phyloP scores from a whole-genome alignment of 2,888 invertebrate species.

The Trachelus stipa region DNA sequence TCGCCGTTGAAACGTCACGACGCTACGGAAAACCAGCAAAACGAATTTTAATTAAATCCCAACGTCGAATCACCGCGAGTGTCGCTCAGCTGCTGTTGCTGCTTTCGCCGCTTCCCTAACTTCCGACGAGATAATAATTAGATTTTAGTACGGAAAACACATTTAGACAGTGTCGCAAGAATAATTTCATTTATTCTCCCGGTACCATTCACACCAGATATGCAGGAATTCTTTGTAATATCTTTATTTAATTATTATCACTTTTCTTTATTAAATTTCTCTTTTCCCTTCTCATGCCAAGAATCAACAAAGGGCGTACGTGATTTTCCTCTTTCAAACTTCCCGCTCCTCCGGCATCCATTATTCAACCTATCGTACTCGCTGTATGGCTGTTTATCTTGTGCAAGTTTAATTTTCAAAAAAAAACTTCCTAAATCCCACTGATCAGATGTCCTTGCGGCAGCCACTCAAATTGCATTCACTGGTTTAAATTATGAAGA shows the following conservation, averaged over 20 bases:
- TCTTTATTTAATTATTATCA: neutral
- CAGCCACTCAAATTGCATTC: neutral
- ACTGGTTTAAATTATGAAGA: neutral
- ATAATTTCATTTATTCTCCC: slow-evolving; percentile 3
- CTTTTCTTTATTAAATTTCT: neutral
- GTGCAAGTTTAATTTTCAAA: neutral
- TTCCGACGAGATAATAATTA: neutral
- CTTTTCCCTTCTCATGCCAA: neutral
- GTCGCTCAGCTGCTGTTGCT: neutral
- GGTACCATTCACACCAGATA: neutral
- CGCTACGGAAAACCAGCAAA: slow-evolving; percentile 28
- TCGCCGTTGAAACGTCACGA: neutral
- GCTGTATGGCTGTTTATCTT: no score
- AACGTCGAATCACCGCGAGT: slow-evolving; percentile 24
- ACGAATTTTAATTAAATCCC: slow-evolving; percentile 46
- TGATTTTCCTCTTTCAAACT: neutral
- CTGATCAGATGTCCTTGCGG: neutral
- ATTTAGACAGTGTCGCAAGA: neutral
- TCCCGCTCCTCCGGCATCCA: neutral
- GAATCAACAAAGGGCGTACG: neutral
- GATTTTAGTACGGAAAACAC: neutral
- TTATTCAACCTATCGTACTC: neutral
- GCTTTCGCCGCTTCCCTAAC: neutral
- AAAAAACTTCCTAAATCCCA: neutral
- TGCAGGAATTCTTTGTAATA: neutral